Evolutionary conservation across 2,888 invertebrate genomes (phyloP), one percentile per base, ranked within the genome.

Genomic region (Nipponacmea schrenckii): DNA sequence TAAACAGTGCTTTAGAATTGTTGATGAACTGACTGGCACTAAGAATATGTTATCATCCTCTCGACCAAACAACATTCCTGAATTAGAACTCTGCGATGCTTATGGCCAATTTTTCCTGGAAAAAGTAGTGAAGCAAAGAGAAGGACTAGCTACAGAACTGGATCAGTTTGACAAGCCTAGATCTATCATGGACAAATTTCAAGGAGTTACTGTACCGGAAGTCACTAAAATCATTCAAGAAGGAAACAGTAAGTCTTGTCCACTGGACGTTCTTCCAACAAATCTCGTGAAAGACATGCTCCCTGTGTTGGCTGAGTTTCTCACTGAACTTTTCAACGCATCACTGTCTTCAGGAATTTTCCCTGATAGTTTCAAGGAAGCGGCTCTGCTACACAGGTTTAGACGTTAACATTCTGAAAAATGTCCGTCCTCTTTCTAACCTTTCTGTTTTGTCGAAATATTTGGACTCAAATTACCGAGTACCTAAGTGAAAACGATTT

Each of bases 1-100:
- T 48, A 48, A 48, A 48, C 48, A 48, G n/a, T 48, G 48, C 48
- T 48, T 48, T 48, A 48, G 48, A 48, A 48, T 48, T n/a, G 48
- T 48, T 48, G 48, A 48, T 10, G 48, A 48, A 48, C 48, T 48
- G 48, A 48, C 48, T 48, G 48, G 48, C 48, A 48, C 48, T 48
- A 48, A 48, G 48, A 48, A 48, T 48, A 48, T 48, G 48, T 48
- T 48, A n/a, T 48, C 48, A 48, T 48, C 48, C n/a, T 48, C 48
- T 48, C 48, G 48, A 48, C 48, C 48, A 48, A 48, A 48, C 48
- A 48, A 48, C 48, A 48, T 48, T 48, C 48, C 48, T 48, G 48
- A 48, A 48, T 48, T 10, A 48, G 48, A 48, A 48, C 48, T 48
- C 48, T 48, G 48, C 48, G 48, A 48, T 48, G 48, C 48, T 48